Base-by-base conservation (phyloP, 2,797 vertebrate species). In the Enteromius paludinosus region DNA sequence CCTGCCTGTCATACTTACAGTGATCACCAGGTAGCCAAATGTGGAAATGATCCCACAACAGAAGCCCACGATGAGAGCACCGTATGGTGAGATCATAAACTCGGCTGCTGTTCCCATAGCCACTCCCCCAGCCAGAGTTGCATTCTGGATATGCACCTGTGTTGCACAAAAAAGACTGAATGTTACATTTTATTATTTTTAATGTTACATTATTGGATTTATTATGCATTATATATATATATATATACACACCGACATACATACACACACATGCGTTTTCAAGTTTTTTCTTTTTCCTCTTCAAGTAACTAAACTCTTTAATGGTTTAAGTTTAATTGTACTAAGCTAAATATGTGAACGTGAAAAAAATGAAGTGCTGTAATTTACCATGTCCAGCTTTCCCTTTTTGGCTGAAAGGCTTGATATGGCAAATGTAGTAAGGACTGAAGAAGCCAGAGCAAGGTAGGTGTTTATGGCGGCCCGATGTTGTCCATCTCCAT, bases 61-160 rank as follows among this genome's bases (percentile, higher is more conserved):
- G 90, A 97, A 97, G 20, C 98, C 98, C 0, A 98, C 94, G 1
- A 99, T 97, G 75, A 99, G 93, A 9, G 97, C 88, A 0, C 97
- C 98, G 0, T 98, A 99, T 0, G 97, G 95, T 35, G 90, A 92
- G 87, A 99, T 94, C 96, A 98, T 96, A 92, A 99, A 97, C 92
- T 99, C 98, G 0, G 96, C 96, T 0, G 97, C 89, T 0, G 98
- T 97, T 83, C 98, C 98, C 93, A 98, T 96, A 0, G 96, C 97
- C 81, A 99, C 98, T 0, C 96, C 98, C 0, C 96, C 98, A 0
- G 98, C 98, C 80, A 99, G 90, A 0, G 97, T 97, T 85, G 97
- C 96, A 0, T 99, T 99, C 93, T 99, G 98, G 89, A 99, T 95
- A 81, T 98, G 97, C 11, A 99, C 98, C 98, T 99, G 92, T 20